Percentiles rank a stretch among this genome's conserved stretches.
Evolutionary conservation across 2,888 invertebrate genomes (phyloP).

Genomic region (Copidosoma aretas): DNA sequence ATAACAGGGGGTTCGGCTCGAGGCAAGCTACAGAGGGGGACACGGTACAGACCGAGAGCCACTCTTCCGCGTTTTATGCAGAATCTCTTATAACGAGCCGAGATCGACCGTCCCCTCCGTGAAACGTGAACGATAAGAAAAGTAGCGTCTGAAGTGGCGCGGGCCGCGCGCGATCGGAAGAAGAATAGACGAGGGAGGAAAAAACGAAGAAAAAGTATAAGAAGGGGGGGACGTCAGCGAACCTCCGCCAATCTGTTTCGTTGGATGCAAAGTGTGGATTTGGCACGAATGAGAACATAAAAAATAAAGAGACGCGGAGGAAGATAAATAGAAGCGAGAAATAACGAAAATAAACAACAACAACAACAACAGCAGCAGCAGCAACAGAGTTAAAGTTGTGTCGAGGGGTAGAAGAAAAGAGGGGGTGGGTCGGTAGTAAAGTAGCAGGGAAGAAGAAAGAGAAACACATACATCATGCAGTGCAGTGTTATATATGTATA

Average conservation of each 20-base stretch:
- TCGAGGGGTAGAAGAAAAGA: no score
- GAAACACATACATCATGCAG: slow-evolving; percentile 11
- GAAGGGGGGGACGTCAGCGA: slow-evolving; percentile 16
- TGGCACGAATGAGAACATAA: slow-evolving; percentile 27
- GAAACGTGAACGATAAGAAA: slow-evolving; percentile 34
- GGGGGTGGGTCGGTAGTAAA: slow-evolving; percentile 1
- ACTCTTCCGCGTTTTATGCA: background rate
- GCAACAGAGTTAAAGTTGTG: background rate
- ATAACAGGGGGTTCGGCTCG: background rate
- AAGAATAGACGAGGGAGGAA: slow-evolving; percentile 8
- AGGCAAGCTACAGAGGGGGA: no score
- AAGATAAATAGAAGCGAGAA: slow-evolving; percentile 12
- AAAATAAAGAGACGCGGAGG: no score
- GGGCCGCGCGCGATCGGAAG: slow-evolving; percentile 29
- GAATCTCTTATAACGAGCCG: slow-evolving; percentile 22
- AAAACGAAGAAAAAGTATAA: no score
- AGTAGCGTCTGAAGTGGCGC: slow-evolving; percentile 22
- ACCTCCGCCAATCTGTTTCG: slow-evolving; percentile 35
- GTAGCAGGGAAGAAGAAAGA: slow-evolving; percentile 16
- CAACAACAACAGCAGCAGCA: background rate
- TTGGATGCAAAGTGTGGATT: slow-evolving; percentile 39
- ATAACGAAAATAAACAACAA: slow-evolving; percentile 12
- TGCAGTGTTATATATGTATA: no score
- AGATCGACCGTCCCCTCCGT: slow-evolving; percentile 26
- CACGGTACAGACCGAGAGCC: no score